Conservation (phyloP, 2,113 vertebrate species). For the Verasper variegatus region DNA sequence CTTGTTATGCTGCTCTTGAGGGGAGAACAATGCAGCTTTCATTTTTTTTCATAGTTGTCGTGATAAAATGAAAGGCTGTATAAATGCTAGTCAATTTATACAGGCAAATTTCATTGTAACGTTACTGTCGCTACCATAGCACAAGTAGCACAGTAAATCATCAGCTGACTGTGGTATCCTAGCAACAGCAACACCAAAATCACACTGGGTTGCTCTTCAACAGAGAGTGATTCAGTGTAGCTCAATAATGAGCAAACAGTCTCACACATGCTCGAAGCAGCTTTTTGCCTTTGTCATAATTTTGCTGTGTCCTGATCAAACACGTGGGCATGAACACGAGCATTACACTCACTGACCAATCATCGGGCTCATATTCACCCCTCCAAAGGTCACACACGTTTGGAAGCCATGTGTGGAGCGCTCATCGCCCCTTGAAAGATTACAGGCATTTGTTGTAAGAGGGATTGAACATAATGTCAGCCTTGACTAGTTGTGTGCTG, state of each 20-base stretch:
- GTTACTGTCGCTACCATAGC: background rate
- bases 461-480: constrained; percentile 16
- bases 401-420: constrained; percentile 6
- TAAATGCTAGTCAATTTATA: background rate
- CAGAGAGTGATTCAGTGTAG: constrained; percentile 12
- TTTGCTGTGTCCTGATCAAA: constrained; percentile 6
- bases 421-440: constrained; percentile 16
- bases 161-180: constrained; percentile 38
- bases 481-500: constrained; percentile 31
- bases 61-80: background rate
- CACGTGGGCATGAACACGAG: constrained; percentile 20
- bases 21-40: too few relatives aligned
- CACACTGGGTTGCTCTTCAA: background rate
- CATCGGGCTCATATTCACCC: constrained; percentile 3
- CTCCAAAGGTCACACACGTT: constrained; percentile 43
- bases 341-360: constrained; percentile 29
- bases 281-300: background rate
- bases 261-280: constrained; percentile 6
- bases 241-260: background rate
- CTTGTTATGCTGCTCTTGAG: too few relatives aligned
- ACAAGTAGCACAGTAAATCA: background rate
- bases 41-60: too few relatives aligned
- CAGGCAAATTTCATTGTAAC: background rate
- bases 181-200: constrained; percentile 50
- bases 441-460: constrained; percentile 14